Conservation (phyloP, 2,888 invertebrate genomes). For the Ditylenchus weischeri region DNA sequence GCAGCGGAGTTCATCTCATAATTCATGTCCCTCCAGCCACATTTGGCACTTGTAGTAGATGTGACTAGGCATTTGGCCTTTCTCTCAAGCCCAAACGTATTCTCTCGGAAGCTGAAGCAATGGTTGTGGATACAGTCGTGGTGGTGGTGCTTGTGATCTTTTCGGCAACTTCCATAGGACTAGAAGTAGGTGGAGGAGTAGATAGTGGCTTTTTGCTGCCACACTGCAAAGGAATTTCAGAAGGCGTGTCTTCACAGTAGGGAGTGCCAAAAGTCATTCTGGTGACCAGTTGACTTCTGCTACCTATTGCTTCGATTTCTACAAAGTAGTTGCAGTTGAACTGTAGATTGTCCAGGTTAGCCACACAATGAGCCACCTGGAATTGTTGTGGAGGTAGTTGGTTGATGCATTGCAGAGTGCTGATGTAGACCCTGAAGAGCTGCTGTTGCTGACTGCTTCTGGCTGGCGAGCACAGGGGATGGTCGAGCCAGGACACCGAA, state of each 20-base stretch:
- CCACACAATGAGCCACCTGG: conserved; percentile 42
- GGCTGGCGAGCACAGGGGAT: conserved; percentile 28
- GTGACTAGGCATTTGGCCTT: background rate
- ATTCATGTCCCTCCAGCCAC: background rate
- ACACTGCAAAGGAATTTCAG: conserved; percentile 36
- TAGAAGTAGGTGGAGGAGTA: background rate
- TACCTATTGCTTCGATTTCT: conserved; percentile 22
- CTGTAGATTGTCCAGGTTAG: conserved; percentile 39
- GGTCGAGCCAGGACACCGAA: conserved; percentile 41
- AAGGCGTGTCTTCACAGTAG: conserved; percentile 39
- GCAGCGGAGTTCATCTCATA: background rate
- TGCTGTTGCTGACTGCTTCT: conserved; percentile 15
- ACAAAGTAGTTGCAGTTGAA: conserved; percentile 52
- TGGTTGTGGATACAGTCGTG: no score
- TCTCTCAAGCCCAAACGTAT: background rate
- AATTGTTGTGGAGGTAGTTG: conserved; percentile 38
- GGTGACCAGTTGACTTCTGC: background rate
- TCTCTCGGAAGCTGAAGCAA: no score
- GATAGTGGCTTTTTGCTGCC: no score
- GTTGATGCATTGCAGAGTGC: conserved; percentile 36
- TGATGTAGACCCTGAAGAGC: conserved; percentile 39
- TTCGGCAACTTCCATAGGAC: no score
- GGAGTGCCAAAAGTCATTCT: conserved; percentile 39
- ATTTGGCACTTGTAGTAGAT: background rate
- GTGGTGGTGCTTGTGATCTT: no score